A percentile compares a stretch with the other conserved stretches of the same genome.
These are phyloP conservation scores for Xanthorhoe designata DNA, from an alignment of 2,888 invertebrate genomes.

Conservation along the genomic window DNA sequence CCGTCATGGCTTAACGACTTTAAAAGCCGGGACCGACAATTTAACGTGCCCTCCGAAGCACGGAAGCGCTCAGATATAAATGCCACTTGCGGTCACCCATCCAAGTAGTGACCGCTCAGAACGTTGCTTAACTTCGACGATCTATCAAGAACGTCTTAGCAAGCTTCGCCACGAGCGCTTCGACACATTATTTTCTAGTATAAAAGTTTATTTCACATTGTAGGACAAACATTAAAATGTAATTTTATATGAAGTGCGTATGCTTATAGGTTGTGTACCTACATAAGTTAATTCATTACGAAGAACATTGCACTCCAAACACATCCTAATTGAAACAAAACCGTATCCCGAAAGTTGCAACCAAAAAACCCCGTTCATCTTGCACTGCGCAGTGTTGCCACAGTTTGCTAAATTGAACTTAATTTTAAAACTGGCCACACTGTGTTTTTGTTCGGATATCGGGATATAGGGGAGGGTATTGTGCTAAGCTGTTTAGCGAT, in stretches of 20 bases:
- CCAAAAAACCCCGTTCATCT: constrained; percentile 54
- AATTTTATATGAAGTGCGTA: background rate
- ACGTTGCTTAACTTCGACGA: too few species aligned
- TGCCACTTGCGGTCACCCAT: too few species aligned
- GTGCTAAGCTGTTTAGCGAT: constrained; percentile 1
- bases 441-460: constrained; percentile 68
- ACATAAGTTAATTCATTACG: background rate
- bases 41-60: too few species aligned
- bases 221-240: background rate
- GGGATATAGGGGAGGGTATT: constrained; percentile 49
- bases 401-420: constrained; percentile 71
- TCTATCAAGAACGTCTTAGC: too few species aligned
- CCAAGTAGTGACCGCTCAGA: too few species aligned
- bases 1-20: too few species aligned
- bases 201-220: too few species aligned
- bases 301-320: constrained; percentile 17
- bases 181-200: too few species aligned
- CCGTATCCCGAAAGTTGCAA: constrained; percentile 41
- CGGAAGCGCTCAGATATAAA: too few species aligned
- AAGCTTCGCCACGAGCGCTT: too few species aligned
- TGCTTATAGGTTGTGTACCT: background rate
- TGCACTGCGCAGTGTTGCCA: constrained; percentile 52
- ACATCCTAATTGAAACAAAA: constrained; percentile 36
- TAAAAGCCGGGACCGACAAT: too few species aligned
- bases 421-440: constrained; percentile 76